Evolutionary conservation across 2,888 invertebrate species (phyloP).

Genomic region (Drosophila rellima): DNA sequence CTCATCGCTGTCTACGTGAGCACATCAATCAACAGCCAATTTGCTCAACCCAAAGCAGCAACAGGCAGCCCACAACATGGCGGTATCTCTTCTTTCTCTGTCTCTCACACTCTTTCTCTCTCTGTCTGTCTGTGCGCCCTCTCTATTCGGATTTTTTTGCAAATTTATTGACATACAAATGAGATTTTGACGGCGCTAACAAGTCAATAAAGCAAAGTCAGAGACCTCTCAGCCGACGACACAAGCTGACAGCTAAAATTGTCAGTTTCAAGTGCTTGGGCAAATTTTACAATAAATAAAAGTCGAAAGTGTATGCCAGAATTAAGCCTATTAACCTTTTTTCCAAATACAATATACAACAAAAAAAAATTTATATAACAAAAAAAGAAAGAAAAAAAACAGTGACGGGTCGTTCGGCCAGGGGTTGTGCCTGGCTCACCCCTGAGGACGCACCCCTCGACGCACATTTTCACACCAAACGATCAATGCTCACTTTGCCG

Average conservation of each 20-base stretch:
- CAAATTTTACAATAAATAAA: constrained; percentile 76
- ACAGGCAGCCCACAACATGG: constrained; percentile 57
- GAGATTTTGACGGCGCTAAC: constrained; percentile 74
- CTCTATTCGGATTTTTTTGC: constrained; percentile 45
- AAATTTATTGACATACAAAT: constrained; percentile 78
- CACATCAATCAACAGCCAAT: constrained; percentile 71
- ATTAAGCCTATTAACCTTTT: constrained; percentile 78
- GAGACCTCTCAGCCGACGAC: constrained; percentile 51
- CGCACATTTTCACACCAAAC: constrained; percentile 47
- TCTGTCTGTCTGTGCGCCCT: constrained; percentile 22
- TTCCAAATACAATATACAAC: constrained; percentile 43
- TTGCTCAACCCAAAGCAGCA: constrained; percentile 44
- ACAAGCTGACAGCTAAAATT: constrained; percentile 71
- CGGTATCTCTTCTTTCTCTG: constrained; percentile 21
- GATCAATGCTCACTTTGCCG: constrained; percentile 73
- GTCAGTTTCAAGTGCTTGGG: constrained; percentile 79
- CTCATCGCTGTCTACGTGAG: constrained; percentile 57
- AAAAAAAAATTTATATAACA: constrained; percentile 6
- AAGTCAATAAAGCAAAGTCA: constrained; percentile 80
- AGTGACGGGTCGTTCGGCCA: constrained; percentile 66
- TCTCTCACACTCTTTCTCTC: constrained; percentile 6
- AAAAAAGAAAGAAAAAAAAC: constrained; percentile 45
- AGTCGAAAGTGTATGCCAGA: constrained; percentile 43
- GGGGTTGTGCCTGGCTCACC: constrained; percentile 63
- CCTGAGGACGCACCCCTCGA: constrained; percentile 55